These are phyloP conservation scores for silkworm (Bombyx mori) DNA, from an alignment of 1,140 invertebrate genomes.

Conservation along the genomic window DNA sequence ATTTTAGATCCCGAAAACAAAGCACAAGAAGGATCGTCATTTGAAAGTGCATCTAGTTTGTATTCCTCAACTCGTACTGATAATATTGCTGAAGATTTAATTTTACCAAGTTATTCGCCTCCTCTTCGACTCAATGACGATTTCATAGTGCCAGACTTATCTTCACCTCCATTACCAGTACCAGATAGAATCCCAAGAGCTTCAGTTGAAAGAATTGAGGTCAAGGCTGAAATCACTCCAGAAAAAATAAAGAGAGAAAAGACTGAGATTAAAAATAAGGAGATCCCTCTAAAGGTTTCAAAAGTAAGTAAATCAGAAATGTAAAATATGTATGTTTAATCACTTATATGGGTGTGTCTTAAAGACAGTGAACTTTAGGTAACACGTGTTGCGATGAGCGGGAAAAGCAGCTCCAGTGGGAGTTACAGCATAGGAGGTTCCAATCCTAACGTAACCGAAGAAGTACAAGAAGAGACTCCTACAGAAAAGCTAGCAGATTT, in stretches of 20 bases:
- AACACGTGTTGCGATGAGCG: constrained; percentile 48
- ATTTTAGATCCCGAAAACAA: constrained; percentile 64
- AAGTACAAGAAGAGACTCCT: constrained; percentile 35
- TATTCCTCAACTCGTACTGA: constrained; percentile 82
- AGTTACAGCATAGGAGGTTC: constrained; percentile 76
- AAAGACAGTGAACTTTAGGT: too few relatives aligned
- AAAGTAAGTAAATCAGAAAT: constrained; percentile 32
- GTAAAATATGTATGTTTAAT: not conserved
- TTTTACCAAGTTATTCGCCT: constrained; percentile 70
- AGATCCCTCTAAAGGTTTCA: constrained; percentile 28
- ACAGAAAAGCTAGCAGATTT: constrained; percentile 39
- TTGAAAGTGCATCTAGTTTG: constrained; percentile 85
- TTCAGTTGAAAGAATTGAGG: constrained; percentile 52
- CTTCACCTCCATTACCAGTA: constrained; percentile 61
- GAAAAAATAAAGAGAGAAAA: constrained; percentile 56
- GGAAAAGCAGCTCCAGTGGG: constrained; percentile 77
- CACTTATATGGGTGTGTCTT: too few relatives aligned
- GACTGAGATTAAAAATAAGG: constrained; percentile 58
- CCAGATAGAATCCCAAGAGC: constrained; percentile 50
- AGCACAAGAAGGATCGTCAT: constrained; percentile 80
- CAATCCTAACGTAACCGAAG: constrained; percentile 68
- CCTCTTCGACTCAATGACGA: constrained; percentile 67
- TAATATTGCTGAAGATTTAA: constrained; percentile 72
- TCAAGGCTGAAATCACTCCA: constrained; percentile 47
- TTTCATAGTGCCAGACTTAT: constrained; percentile 62